Base-by-base conservation (phyloP, 1,140 invertebrate species). In the Halictus rubicundus region DNA sequence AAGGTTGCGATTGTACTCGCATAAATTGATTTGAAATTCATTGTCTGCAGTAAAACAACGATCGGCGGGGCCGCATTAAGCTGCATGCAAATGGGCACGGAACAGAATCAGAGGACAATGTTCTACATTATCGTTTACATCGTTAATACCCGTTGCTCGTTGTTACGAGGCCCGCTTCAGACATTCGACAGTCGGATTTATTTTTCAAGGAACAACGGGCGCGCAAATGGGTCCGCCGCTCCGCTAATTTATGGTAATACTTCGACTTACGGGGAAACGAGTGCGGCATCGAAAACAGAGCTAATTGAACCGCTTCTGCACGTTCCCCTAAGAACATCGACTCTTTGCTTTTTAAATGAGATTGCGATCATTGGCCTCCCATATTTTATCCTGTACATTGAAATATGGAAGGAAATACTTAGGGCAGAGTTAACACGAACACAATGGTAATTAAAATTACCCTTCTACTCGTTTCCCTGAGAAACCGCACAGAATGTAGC, bases 111-210 rank as follows among this genome's bases (percentile, higher is more conserved):
- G 59, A 69, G 74, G 59, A 77, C 74, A 63, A 65, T 81, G 79
- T 81, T 81, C 79, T 81, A 81, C 79, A 81, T 81, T 81, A 81
- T 77, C 79, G 79, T 81, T 81, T 81, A 81, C 79, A 81, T 77
- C 66, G 79, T 81, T 77, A 77, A 81, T 81, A 78, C 74, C 74
- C 74, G 49, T 59, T 27, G 59, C 21, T 10, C 32, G n/a, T 59
- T 73, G 72, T 80, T 80, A 32, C 57, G 54, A 54, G 7, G 32
- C 32, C 32, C 32, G 59, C 3, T 66, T 25, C 78, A 74, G 65
- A 66, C 78, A 37, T 37, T 74, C 70, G 70, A 68, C n/a, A 27
- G n/a, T 14, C 52, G 32, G 37, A 73, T 73, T 73, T 79, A 73
- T 74, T 78, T 79, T 74, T 57, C 49, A 66, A 64, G 54, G 49